Base-by-base conservation (phyloP, 2,113 vertebrate genomes). In the Corythornis vintsioides region DNA sequence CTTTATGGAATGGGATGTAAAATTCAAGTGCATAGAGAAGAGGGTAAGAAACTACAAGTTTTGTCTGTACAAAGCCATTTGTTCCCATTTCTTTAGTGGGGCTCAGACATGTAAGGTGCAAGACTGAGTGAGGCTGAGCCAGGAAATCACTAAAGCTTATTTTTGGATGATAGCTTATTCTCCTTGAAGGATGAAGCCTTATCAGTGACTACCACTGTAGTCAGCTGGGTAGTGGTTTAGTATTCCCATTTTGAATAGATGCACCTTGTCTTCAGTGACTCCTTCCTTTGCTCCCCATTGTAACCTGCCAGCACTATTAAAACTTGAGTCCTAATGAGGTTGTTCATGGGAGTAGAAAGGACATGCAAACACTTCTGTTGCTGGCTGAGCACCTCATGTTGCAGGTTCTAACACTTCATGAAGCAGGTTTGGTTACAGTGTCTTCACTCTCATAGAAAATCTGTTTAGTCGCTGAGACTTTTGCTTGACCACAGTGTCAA, bases 41-140 rank as follows among this genome's bases (percentile, higher is more conserved):
- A 72, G 6, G 4, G 28, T n/a, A 76, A 55, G 60, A 81, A 86
- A 76, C 78, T 25, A 20, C 24, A 69, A 50, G 13, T 50, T 75
- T 59, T 35, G 66, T 13, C 19, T 61, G 3, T 2, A 2, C 35
- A 75, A 81, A 81, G 31, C 7, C 86, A 20, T 63, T 53, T 76
- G 14, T 50, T 88, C 25, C 38, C 29, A 3, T 75, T 79, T 73
- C 31, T 81, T 61, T 57, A 75, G 33, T 6, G 10, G 9, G 5
- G 11, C 47, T 88, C 31, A 43, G 35, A 8, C 7, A 16, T 0
- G 0, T 7, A 21, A 1, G 1, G 29, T 47, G 19, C 25, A 26
- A 69, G 40, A 26, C 33, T 81, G 28, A 73, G 56, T 29, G n/a
- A 38, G 65, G 26, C 0, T 10, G 1, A 81, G 18, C 11, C 42